These are phyloP conservation scores for Parazoanthus atlanticus DNA, from an alignment of 92 coral and sea anemone genomes.

Conservation along the genomic window DNA sequence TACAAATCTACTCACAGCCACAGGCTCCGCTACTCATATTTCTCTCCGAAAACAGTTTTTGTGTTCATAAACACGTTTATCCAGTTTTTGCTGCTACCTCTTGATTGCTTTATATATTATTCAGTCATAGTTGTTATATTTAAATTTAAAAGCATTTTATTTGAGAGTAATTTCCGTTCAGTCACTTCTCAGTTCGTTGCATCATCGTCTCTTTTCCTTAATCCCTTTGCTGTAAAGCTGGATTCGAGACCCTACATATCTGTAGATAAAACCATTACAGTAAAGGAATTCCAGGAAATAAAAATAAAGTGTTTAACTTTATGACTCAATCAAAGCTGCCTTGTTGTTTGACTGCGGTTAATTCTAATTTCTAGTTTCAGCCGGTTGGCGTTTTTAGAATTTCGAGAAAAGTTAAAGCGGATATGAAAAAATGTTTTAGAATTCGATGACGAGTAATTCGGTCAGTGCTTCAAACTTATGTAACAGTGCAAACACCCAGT, in stretches of 20 bases:
- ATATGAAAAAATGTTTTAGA: neutral
- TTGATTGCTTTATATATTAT: neutral
- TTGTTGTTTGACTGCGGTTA: too few species aligned
- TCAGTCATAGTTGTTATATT: neutral
- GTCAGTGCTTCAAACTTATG: neutral
- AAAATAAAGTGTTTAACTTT: neutral
- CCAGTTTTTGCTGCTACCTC: neutral
- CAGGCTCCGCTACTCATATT: neutral
- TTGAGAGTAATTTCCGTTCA: too few species aligned
- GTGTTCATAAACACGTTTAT: too few species aligned
- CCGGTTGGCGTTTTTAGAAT: neutral
- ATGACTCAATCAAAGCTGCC: neutral
- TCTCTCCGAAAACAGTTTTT: neutral
- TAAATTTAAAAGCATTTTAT: too few species aligned
- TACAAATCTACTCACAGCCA: too few species aligned
- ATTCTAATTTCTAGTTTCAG: neutral
- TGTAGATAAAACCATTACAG: too few species aligned
- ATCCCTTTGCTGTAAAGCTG: too few species aligned
- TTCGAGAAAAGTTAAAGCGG: neutral
- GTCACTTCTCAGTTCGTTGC: too few species aligned
- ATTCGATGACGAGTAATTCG: neutral
- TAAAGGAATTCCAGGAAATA: neutral
- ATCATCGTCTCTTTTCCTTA: too few species aligned
- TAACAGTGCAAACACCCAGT: neutral
- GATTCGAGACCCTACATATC: too few species aligned